A percentile compares a stretch with the other conserved stretches of the same genome.
phyloP scores from a whole-genome alignment of 2,797 vertebrate genomes.

The Cirrhinus mrigala region DNA sequence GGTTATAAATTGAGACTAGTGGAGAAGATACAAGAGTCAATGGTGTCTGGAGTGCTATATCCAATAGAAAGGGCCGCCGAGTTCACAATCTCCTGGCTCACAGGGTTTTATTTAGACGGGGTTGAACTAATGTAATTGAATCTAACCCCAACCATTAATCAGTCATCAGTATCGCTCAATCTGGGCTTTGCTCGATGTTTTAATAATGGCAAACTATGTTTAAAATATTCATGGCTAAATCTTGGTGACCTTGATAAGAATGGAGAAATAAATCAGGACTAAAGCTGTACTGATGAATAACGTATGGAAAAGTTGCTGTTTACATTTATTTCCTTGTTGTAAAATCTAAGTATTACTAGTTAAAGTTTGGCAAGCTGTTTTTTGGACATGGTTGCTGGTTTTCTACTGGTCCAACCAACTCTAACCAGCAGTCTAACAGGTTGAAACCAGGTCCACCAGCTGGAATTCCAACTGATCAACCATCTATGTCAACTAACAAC shows the following conservation, averaged over 20 bases:
- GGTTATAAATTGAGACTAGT: neutral
- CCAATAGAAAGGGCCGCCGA: neutral
- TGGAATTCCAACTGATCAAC: neutral
- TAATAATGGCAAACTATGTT: slow-evolving; percentile 34
- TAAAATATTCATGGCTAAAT: slow-evolving; percentile 31
- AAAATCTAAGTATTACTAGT: neutral
- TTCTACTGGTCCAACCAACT: neutral
- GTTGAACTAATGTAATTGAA: slow-evolving; percentile 44
- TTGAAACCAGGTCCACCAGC: neutral
- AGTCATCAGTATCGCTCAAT: slow-evolving; percentile 44
- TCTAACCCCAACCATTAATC: slow-evolving; percentile 39
- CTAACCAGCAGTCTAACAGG: neutral
- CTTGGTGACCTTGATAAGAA: slow-evolving; percentile 28
- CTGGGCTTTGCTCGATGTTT: slow-evolving; percentile 11
- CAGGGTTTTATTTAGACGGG: slow-evolving; percentile 33
- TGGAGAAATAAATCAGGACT: neutral
- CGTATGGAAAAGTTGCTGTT: neutral
- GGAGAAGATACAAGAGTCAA: slow-evolving; percentile 26
- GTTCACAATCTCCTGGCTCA: slow-evolving; percentile 32
- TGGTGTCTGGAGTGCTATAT: neutral
- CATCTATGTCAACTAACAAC: neutral
- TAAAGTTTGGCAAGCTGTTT: neutral
- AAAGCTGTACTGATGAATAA: neutral
- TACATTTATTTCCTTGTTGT: neutral
- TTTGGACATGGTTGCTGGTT: neutral